Evolutionary conservation across 2,113 vertebrate species (phyloP), one percentile per base, ranked within the genome.

Genomic region (Siniperca knerii): DNA sequence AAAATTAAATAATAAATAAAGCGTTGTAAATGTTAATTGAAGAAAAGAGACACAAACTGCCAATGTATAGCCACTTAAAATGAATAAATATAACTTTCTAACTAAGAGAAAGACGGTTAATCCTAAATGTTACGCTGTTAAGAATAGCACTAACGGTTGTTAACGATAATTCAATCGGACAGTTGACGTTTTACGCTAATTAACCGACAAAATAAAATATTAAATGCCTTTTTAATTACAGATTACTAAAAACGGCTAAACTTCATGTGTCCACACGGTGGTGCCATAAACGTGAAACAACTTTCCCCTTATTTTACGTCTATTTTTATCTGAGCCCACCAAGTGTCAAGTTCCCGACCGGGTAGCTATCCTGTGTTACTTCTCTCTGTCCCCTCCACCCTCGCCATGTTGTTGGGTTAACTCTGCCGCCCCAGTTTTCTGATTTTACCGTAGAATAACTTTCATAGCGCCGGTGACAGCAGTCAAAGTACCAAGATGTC

Each of bases 401-500:
- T 85, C 93, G 94, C 94, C 95, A 95, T 96, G 95, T 93, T 95
- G 89, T 91, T 79, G 29, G 85, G 44, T 44, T 88, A 68, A 90
- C 84, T 84, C 74, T 81, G 80, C 79, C 48, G 76, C 46, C 16
- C 0, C 8, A 82, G 4, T 75, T 68, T 85, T 61, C 25, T 50
- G 2, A 37, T 29, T 80, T 83, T n/a, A 8, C 15, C 11, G 33
- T 20, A 75, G 11, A 75, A 25, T 18, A 60, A 25, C 0, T 25
- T 20, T 60, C 4, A 18, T 0, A 11, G 10, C 23, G 11, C 0
- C 66, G 52, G 57, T 70, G 57, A 77, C 82, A 75, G 48, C 82
- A 57, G 52, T 55, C 62, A 35, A 60, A 75, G 37, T 23, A 40
- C 64, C 87, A 93, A 90, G 66, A 97, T 98, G 97, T 96, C 95